Conservation (phyloP, 2,113 vertebrate species). For the Riparia riparia region DNA sequence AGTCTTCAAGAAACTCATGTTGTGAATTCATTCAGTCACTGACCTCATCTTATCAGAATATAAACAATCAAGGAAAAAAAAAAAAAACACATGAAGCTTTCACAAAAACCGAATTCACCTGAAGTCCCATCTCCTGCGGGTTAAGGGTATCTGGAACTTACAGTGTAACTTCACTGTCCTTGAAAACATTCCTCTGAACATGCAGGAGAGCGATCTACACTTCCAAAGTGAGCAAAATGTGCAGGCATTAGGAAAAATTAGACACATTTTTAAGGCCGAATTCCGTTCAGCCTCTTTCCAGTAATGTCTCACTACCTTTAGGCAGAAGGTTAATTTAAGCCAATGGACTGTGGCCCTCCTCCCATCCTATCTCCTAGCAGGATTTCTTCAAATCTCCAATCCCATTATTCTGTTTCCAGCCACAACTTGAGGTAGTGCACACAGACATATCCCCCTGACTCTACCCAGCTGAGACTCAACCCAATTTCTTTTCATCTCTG, state of each 20-base stretch:
- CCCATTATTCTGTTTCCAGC: background rate
- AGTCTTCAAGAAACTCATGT: background rate
- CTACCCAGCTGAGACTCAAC: background rate
- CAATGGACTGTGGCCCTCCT: background rate
- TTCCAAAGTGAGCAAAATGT: background rate
- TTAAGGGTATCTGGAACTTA: background rate
- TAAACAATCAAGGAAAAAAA: constrained; percentile 46
- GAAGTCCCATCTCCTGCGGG: background rate
- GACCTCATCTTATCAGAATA: constrained; percentile 37
- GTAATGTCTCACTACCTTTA: background rate
- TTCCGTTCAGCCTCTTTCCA: background rate
- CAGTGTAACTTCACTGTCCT: background rate
- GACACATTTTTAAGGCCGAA: background rate
- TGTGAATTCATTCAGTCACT: constrained; percentile 34
- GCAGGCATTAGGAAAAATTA: background rate
- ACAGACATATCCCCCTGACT: background rate
- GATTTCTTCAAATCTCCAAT: background rate
- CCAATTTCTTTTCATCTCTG: background rate
- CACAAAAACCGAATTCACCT: constrained; percentile 12
- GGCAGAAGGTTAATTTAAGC: background rate
- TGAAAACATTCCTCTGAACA: background rate
- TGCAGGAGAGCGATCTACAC: background rate
- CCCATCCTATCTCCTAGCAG: background rate
- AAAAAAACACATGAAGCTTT: constrained; percentile 40
- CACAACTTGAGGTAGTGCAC: background rate